Evolutionary conservation across 1,140 invertebrate species (phyloP).

Genomic region (Zeugodacus cucurbitae): DNA sequence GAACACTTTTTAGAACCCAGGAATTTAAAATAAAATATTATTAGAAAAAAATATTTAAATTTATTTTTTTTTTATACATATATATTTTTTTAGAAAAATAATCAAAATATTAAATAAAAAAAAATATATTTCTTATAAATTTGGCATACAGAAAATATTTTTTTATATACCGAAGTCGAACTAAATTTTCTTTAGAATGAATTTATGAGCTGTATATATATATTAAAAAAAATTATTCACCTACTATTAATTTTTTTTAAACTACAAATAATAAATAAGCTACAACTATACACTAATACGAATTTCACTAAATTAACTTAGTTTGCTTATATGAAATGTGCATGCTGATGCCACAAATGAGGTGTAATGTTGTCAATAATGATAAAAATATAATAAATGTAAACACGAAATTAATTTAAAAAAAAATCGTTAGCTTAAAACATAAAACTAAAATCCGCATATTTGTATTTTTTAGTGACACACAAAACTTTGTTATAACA

Average conservation of each 20-base stretch:
- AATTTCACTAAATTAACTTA: background rate
- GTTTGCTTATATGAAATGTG: background rate
- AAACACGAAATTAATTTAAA: background rate
- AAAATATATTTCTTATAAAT: background rate
- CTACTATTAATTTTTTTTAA: background rate
- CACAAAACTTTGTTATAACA: background rate
- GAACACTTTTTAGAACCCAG: too few species aligned
- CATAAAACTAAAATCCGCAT: background rate
- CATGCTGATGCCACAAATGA: conserved; percentile 1
- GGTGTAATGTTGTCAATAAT: background rate
- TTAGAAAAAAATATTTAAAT: too few species aligned
- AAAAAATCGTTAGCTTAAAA: background rate
- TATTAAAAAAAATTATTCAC: too few species aligned
- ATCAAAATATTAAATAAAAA: background rate
- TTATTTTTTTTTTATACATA: too few species aligned
- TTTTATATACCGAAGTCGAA: too few species aligned
- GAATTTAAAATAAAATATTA: too few species aligned
- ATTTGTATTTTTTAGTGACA: conserved; percentile 36
- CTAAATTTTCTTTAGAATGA: too few species aligned
- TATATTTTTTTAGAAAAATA: too few species aligned
- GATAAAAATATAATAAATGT: background rate
- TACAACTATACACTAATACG: background rate
- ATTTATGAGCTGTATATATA: too few species aligned
- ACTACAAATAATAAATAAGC: background rate
- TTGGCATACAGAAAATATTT: too few species aligned